A percentile compares a stretch with the other conserved stretches of the same genome.
phyloP scores from a whole-genome alignment of 2,888 invertebrate genomes.

The Spodoptera littoralis region DNA sequence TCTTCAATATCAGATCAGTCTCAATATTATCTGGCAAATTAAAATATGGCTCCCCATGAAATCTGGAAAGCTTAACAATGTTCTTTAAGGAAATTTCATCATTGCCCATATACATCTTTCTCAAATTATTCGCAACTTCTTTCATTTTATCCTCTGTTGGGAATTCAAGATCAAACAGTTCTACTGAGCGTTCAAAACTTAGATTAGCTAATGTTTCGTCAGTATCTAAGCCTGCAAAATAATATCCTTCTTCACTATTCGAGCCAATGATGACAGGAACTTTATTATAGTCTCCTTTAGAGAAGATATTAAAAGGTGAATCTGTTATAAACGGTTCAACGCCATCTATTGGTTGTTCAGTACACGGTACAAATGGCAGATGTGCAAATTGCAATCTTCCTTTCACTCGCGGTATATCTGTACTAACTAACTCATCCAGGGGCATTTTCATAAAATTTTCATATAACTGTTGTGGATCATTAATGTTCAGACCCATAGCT shows the following conservation, averaged over 20 bases:
- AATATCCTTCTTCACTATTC: conserved; percentile 55
- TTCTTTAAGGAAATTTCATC: conserved; percentile 24
- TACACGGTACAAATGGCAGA: conserved; percentile 21
- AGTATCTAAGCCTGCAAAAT: conserved; percentile 14
- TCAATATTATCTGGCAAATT: conserved; percentile 24
- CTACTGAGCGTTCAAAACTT: conserved; percentile 8
- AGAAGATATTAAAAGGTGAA: conserved; percentile 31
- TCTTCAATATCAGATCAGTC: conserved; percentile 25
- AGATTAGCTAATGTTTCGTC: conserved; percentile 14
- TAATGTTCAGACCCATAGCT: conserved; percentile 10
- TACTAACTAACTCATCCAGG: conserved; percentile 15
- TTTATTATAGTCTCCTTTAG: conserved; percentile 44
- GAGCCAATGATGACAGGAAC: conserved; percentile 58
- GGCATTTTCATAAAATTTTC: conserved; percentile 15
- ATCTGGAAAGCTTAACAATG: conserved; percentile 26
- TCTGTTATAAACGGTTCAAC: conserved; percentile 43
- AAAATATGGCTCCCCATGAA: conserved; percentile 32
- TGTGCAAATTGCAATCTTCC: conserved; percentile 6
- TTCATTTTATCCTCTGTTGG: conserved; percentile 9
- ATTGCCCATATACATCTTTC: conserved; percentile 26
- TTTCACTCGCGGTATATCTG: conserved; percentile 2
- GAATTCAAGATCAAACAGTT: conserved; percentile 17
- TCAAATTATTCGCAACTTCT: conserved; percentile 7
- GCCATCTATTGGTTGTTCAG: conserved; percentile 26
- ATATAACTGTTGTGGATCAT: conserved; percentile 17